phyloP scores from a whole-genome alignment of 2,888 invertebrate species.

The Noctua comes region DNA sequence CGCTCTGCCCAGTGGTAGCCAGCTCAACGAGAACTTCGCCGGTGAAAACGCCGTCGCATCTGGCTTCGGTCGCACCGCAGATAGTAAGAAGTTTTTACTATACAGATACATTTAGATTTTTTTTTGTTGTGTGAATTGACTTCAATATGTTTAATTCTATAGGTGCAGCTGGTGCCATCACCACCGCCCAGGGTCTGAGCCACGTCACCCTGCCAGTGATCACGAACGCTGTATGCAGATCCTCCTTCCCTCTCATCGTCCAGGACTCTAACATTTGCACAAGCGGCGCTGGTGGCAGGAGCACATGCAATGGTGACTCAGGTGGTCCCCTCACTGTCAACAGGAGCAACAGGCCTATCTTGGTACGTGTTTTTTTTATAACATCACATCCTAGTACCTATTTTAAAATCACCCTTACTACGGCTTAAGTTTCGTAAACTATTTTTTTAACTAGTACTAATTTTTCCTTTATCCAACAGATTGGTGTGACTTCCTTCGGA shows the following conservation, averaged over 20 bases:
- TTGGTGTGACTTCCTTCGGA: conserved; percentile 76
- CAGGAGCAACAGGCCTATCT: conserved; percentile 54
- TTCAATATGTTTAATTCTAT: not conserved
- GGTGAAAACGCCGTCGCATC: conserved; percentile 74
- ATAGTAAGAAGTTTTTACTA: not conserved
- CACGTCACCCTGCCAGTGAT: conserved; percentile 45
- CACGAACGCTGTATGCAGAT: conserved; percentile 15
- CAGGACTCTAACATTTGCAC: conserved; percentile 71
- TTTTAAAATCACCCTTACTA: not conserved
- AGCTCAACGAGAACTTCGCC: conserved; percentile 63
- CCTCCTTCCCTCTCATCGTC: conserved; percentile 56
- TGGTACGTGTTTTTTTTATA: conserved; percentile 62
- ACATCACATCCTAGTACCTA: not conserved
- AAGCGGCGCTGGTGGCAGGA: conserved; percentile 66
- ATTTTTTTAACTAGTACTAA: not conserved
- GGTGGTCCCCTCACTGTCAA: conserved; percentile 73
- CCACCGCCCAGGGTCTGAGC: conserved; percentile 29
- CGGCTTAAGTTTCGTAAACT: not conserved
- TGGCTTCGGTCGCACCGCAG: conserved; percentile 73
- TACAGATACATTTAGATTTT: not conserved
- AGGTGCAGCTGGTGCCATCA: conserved; percentile 6
- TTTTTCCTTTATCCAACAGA: conserved; percentile 62
- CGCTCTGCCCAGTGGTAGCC: conserved; percentile 69
- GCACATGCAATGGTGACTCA: conserved; percentile 75
- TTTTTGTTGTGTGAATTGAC: not conserved